Base-by-base conservation (phyloP, 2,888 invertebrate species). In the Volucella inanis region DNA sequence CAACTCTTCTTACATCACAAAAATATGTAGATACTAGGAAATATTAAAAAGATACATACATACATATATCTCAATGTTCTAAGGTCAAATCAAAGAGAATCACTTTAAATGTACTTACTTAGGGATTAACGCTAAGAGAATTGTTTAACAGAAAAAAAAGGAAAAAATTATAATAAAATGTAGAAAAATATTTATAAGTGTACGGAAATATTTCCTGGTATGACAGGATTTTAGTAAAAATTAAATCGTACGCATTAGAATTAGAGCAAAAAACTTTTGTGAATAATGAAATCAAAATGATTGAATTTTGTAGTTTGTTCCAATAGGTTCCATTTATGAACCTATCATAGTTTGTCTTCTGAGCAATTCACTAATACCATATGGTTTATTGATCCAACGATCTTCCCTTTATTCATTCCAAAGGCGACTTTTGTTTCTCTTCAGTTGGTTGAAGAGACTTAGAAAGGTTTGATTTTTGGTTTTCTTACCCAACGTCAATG, bases 331-430 rank as follows among this genome's bases (percentile, higher is more conserved):
- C 41, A 55, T 38, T 80, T 14, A 55, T 49, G 54, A 59, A 65
- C 64, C 70, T 65, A 61, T 65, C 70, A 70, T 84, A 65, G 78
- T 74, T 84, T 79, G 70, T 65, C 79, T 79, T 79, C 49, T 59
- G 39, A 62, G 39, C 45, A 47, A 65, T 80, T 62, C 10, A 43
- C 18, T 79, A 72, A 9, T 8, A 43, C 14, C 47, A 76, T 61
- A 54, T 43, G 43, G 49, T 54, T 49, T 50, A 18, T 38, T 71
- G 65, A 80, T 71, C 55, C 47, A 12, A 67, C 55, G 55, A 71
- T 75, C 61, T 71, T 75, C 70, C 65, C 22, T 22, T 79, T 84
- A n/a, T 75, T 84, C 79, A 84, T 84, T 84, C 84, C 74, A 79
- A 45, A 52, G 55, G 55, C 39, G 9, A 45, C 31, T 43, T 80